Evolutionary conservation across 2,888 invertebrate genomes (phyloP), one percentile per base, ranked within the genome.

Genomic region (Nephrotoma guestfalica): DNA sequence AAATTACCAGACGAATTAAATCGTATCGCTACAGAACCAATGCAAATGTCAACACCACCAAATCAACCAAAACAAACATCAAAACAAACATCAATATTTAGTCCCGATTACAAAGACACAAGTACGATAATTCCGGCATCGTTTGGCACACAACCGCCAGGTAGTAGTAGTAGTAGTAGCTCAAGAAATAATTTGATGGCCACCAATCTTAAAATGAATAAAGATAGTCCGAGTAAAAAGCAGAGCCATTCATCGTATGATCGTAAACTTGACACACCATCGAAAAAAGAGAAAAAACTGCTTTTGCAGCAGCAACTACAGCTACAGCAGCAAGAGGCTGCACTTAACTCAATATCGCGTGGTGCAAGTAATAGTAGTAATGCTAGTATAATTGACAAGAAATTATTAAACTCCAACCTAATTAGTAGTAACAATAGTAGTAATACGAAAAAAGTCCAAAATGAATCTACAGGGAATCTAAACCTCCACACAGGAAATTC

Each of bases 101-200:
- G 91, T 87, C 91, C 91, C 11, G 92, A 91, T 86, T 91, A 90
- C 90, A 90, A 89, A 87, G 91, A 91, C n/a, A 91, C 90, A 86
- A 88, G 88, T 87, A 88, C 85, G 57, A 45, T 83, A 45, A 11
- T 51, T 88, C 71, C 71, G 2, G 87, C 41, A 89, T 88, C 86
- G 88, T 88, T 83, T 9, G 83, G 18, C 6, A 57, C 41, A 71
- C 41, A 41, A 41, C 42, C 51, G n/a, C 41, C 71, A 30, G 71
- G 11, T 83, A 85, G 42, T 83, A 87, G 85, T 71, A 87, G 47
- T 87, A 88, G 85, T 51, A 88, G n/a, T 86, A 86, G 87, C 11
- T 88, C 88, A 43, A 88, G 86, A 40, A 88, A 87, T 47, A 87
- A 85, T 40, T 88, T 40, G 18, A 87, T 88, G 88, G 86, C 87